Conservation (phyloP, 2,113 vertebrate species). For the Erinaceus europaeus region DNA sequence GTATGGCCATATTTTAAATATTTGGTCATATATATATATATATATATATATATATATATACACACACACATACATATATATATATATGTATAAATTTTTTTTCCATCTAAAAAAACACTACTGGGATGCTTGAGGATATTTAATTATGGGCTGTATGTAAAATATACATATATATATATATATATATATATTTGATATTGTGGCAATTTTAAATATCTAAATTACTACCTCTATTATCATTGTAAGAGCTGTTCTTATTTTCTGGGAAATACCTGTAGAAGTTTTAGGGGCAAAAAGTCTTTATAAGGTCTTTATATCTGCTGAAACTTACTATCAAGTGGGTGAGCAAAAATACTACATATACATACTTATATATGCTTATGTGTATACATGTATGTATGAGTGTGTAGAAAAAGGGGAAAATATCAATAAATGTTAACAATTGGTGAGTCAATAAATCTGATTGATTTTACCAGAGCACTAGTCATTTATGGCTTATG, state of each 20-base stretch:
- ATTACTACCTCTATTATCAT: background rate
- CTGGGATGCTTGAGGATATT: background rate
- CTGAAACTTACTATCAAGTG: slow-evolving; percentile 1
- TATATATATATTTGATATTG: slow-evolving; percentile 27
- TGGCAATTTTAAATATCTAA: slow-evolving; percentile 13
- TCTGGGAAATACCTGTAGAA: background rate
- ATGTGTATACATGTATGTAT: background rate
- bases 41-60: too few relatives aligned
- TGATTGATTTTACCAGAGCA: too few relatives aligned
- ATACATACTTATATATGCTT: background rate
- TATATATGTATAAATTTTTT: too few relatives aligned
- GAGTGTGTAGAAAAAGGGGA: background rate
- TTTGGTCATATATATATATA: background rate
- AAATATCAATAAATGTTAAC: background rate
- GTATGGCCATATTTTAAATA: background rate
- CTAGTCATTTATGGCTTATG: too few relatives aligned
- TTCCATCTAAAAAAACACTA: too few relatives aligned
- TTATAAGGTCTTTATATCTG: background rate
- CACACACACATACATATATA: too few relatives aligned
- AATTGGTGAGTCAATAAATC: too few relatives aligned
- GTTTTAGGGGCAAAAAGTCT: slow-evolving; percentile 10
- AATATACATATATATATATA: too few relatives aligned
- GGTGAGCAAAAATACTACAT: background rate
- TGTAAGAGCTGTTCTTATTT: background rate
- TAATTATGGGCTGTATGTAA: background rate